A percentile compares a stretch with the other conserved stretches of the same genome.
Evolutionary conservation across 2,113 vertebrate species (phyloP).

Genomic region (Elachura formosa): DNA sequence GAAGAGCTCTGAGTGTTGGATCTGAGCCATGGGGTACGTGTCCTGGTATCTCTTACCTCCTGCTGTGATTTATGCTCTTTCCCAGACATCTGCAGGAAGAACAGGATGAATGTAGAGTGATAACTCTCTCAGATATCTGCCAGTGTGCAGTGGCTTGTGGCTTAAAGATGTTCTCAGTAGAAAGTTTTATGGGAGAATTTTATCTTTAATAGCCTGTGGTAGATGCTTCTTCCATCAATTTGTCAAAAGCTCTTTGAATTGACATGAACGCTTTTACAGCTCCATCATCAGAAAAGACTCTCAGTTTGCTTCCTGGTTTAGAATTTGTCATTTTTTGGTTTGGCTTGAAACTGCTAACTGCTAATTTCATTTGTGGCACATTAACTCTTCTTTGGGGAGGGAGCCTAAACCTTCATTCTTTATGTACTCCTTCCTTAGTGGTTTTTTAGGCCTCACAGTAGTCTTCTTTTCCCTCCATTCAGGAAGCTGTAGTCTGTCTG

Average conservation of each 20-base stretch:
- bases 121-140: neutral
- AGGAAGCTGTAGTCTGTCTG: neutral
- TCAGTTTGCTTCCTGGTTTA: neutral
- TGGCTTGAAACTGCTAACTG: neutral
- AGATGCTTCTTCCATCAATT: neutral
- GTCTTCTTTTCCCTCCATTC: neutral
- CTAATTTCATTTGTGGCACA: neutral
- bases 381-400: neutral
- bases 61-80: neutral
- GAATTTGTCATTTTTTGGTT: neutral
- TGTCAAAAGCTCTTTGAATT: neutral
- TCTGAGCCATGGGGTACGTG: neutral
- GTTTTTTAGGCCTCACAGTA: neutral
- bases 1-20: neutral
- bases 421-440: neutral
- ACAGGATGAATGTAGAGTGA: neutral
- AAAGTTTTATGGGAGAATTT: neutral
- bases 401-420: neutral
- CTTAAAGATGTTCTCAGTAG: neutral
- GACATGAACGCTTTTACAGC: neutral
- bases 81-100: neutral
- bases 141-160: neutral
- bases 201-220: neutral
- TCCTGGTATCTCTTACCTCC: neutral
- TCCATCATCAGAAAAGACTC: neutral